A percentile compares a stretch with the other conserved stretches of the same genome.
Conservation (phyloP, 2,113 vertebrate species). For the Irena cyanogastra region DNA sequence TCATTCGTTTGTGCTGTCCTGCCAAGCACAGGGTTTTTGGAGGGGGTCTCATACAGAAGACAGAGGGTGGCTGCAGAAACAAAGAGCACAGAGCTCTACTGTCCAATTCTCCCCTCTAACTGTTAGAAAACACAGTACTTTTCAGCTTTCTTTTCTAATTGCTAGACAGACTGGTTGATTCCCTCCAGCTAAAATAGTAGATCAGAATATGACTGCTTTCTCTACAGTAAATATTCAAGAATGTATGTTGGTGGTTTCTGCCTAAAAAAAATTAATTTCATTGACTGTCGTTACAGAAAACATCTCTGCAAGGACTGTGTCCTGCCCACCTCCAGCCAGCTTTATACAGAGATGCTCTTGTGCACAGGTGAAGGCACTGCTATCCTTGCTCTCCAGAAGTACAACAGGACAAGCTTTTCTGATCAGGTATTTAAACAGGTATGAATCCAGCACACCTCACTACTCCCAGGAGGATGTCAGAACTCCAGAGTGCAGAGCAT, state of each 20-base stretch:
- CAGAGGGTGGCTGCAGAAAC: not conserved
- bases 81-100: not conserved
- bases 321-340: rapidly evolving
- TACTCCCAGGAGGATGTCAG: not conserved
- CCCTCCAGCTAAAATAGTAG: not conserved
- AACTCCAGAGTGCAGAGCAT: not conserved
- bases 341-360: not conserved
- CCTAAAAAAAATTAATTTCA: not conserved
- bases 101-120: not conserved
- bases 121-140: not conserved
- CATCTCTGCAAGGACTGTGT: not conserved
- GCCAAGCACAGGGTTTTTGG: not conserved
- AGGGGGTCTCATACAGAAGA: not conserved
- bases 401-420: not conserved
- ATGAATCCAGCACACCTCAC: rapidly evolving
- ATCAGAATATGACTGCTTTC: not conserved
- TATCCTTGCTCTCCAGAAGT: not conserved
- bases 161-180: not conserved
- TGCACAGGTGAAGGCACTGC: not conserved
- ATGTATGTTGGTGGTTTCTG: not conserved
- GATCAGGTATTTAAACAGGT: no score
- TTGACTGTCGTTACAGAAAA: not conserved
- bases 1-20: not conserved
- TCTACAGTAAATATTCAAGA: not conserved
- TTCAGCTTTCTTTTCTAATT: not conserved